Evolutionary conservation across 2,797 vertebrate species (phyloP).

Genomic region (Eidolon dupreanum): DNA sequence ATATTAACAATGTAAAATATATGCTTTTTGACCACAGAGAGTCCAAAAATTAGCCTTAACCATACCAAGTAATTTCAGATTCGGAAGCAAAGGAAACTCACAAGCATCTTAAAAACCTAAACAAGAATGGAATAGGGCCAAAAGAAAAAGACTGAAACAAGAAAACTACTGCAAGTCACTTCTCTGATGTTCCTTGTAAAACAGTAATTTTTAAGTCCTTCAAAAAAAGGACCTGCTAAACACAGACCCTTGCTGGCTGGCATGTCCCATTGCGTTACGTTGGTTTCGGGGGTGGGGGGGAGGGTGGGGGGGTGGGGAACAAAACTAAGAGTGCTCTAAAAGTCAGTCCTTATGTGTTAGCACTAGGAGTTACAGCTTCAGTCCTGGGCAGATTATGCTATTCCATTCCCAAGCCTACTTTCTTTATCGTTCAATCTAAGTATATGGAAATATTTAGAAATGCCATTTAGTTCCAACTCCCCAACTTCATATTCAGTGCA

Average conservation of each 20-base stretch:
- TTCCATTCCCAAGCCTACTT: neutral
- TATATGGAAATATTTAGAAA: constrained; percentile 25
- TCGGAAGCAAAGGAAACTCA: neutral
- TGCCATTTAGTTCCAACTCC: neutral
- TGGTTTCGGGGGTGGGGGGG: no score
- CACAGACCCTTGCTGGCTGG: neutral
- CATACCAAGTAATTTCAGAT: constrained; percentile 3
- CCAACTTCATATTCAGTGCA: neutral
- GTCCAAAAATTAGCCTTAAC: constrained; percentile 14
- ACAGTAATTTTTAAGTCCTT: neutral
- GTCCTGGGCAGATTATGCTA: neutral
- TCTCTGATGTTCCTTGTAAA: neutral
- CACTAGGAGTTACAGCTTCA: neutral
- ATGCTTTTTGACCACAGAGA: neutral
- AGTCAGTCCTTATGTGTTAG: neutral
- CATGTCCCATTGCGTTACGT: neutral
- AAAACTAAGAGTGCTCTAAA: neutral
- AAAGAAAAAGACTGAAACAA: constrained; percentile 39
- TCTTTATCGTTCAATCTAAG: neutral
- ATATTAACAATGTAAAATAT: neutral
- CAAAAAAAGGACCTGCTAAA: neutral
- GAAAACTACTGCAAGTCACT: neutral
- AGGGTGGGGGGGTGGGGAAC: no score
- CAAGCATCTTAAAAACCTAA: constrained; percentile 13
- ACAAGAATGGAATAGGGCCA: neutral